These are phyloP conservation scores for Agonopterix heracliana DNA, from an alignment of 2,888 invertebrate genomes.

Conservation along the genomic window DNA sequence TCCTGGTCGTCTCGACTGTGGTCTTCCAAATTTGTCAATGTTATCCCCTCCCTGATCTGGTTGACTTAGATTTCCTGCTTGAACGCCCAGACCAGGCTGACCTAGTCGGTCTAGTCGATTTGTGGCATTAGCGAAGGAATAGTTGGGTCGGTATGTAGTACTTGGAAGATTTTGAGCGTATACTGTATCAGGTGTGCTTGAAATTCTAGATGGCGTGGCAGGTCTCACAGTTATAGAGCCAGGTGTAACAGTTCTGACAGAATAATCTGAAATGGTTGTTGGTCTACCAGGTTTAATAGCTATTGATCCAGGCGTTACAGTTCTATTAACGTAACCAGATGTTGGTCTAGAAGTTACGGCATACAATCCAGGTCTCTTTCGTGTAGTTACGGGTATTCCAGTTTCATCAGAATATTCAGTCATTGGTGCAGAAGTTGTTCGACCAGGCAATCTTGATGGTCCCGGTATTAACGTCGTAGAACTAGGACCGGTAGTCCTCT, in stretches of 20 bases:
- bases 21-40: not conserved
- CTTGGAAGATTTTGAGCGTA: slow-evolving; percentile 14
- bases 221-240: not conserved
- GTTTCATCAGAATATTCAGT: too few relatives aligned
- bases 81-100: not conserved
- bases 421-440: too few relatives aligned
- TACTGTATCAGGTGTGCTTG: not conserved
- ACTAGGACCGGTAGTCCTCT: not conserved
- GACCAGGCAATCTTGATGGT: not conserved
- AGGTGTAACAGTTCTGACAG: not conserved
- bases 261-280: not conserved
- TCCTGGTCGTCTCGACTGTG: not conserved
- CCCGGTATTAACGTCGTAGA: not conserved
- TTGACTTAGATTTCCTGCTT: too few relatives aligned
- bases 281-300: not conserved
- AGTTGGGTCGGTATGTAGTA: slow-evolving; percentile 24
- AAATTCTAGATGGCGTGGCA: not conserved
- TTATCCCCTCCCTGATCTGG: too few relatives aligned
- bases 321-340: not conserved
- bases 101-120: not conserved
- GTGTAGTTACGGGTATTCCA: too few relatives aligned
- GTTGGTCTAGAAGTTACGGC: not conserved
- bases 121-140: slow-evolving; percentile 11
- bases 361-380: not conserved
- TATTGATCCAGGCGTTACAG: not conserved